Evolutionary conservation across 1,140 invertebrate genomes (phyloP), one percentile per base, ranked within the genome.

Genomic region (Penaeus vannamei): DNA sequence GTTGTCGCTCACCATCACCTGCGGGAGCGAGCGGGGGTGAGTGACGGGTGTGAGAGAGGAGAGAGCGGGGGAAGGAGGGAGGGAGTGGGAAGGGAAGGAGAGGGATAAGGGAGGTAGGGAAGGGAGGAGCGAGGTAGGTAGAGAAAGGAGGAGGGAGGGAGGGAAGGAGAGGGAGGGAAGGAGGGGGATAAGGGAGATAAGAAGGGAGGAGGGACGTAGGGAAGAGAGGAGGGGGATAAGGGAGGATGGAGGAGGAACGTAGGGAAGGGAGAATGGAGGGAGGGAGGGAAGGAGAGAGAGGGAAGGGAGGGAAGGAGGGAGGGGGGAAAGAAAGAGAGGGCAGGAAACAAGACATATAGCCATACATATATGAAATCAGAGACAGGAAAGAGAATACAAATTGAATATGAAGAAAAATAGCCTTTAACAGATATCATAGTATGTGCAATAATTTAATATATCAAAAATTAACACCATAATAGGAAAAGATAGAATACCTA

Each of bases 1-100:
- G 94, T 98, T 98, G 94, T 99, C 98, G 93, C 97, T 96, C 59
- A 97, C 94, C 85, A 98, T 94, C 90, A 97, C 96, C 96, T 98
- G 92, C 22, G 29, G 36, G 61, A 72, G 60, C 20, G n/a, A 66
- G 17, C 20, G 32, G n/a, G 19, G 85, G 60, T 17, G 12, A n/a
- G 19, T n/a, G 26, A 77, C 12, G 26, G 62, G 60, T 36, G n/a
- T 14, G 32, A 17, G 53, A 62, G 32, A 64, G 59, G n/a, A 26
- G 17, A 10, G 3, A 19, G 77, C 23, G 32, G 32, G 3, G 23
- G 29, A 23, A 59, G 26, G 26, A 61, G 26, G 64, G 22, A 23
- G 76, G n/a, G 77, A 59, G 53, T 4, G 19, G 77, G 46, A n/a
- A 36, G n/a, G 53, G n/a, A 14, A 19, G 22, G 29, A 32, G 23